Evolutionary conservation across 1,140 invertebrate species (phyloP).

Genomic region (Parapsyche elsis): DNA sequence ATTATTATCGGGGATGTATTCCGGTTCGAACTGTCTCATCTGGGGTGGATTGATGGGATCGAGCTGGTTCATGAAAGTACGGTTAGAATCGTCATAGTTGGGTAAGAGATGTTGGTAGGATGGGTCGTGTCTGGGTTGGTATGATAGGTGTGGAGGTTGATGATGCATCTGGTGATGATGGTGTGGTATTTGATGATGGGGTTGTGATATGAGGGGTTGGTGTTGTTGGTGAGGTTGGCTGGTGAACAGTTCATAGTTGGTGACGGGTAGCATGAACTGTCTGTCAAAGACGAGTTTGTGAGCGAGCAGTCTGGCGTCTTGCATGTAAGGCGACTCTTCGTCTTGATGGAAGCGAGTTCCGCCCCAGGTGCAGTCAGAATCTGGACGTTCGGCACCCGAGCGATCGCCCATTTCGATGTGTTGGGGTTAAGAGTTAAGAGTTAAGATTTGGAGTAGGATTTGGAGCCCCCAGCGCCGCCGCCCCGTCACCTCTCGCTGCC

Average conservation of each 20-base stretch:
- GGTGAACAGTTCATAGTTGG: conserved; percentile 36
- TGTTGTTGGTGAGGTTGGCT: neutral
- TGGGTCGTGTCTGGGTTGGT: neutral
- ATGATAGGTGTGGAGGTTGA: neutral
- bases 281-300: neutral
- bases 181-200: neutral
- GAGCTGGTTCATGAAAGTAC: neutral
- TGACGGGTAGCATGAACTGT: conserved; percentile 15
- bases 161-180: neutral
- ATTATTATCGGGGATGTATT: conserved; percentile 63
- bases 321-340: neutral
- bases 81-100: neutral
- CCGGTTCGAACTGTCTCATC: conserved; percentile 57
- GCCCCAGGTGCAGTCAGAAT: neutral
- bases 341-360: neutral
- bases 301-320: neutral
- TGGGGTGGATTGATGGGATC: neutral
- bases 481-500: too few relatives aligned
- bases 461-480: too few relatives aligned
- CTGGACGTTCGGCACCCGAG: neutral
- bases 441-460: too few relatives aligned
- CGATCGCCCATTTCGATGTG: neutral
- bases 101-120: neutral
- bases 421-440: too few relatives aligned
- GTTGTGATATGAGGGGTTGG: neutral